Base-by-base conservation (phyloP, 2,113 vertebrate species). In the Malurus alboscapulatus region DNA sequence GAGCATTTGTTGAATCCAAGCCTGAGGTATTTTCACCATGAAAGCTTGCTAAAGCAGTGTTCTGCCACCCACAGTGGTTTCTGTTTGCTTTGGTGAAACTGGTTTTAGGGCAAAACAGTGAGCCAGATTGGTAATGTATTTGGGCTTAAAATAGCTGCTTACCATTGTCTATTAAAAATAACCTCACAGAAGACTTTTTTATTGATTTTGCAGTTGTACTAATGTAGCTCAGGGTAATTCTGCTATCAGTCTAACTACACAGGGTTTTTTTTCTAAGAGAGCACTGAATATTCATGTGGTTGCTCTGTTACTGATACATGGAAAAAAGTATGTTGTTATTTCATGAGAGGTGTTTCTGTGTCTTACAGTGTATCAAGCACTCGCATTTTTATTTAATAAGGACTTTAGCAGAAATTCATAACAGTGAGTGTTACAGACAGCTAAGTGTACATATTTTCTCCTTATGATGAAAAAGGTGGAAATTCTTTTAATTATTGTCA, bases 211-310 rank as follows among this genome's bases (percentile, higher is more conserved):
- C 7, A 2, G 34, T 71, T 27, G 14, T 42, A 51, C 6, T 86
- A 13, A 62, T 44, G 17, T 30, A 54, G 27, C 44, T 78, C 5
- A 42, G 29, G 21, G 14, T 81, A 58, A 54, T 58, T 32, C 5
- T 42, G 3, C 55, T 72, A 12, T 20, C 72, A 47, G 3, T 80
- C 4, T 61, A n/a, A 84, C 13, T 69, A 6, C 0, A 0, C 1
- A 6, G 25, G 21, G 1, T 0, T 17, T 38, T 47, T 84, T 45
- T 89, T 86, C 72, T 71, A 51, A 65, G 40, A 61, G 24, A 55
- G 5, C 12, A 12, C 21, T 36, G 2, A 19, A n/a, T 73, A 47
- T 53, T 88, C 12, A 7, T 48, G 22, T 76, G 19, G 8, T 59
- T 63, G 8, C 34, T 79, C 2, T 80, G 9, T 59, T 34, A 51